Evolutionary conservation across 2,797 vertebrate species (phyloP).

Genomic region (Nannoperca obscura): DNA sequence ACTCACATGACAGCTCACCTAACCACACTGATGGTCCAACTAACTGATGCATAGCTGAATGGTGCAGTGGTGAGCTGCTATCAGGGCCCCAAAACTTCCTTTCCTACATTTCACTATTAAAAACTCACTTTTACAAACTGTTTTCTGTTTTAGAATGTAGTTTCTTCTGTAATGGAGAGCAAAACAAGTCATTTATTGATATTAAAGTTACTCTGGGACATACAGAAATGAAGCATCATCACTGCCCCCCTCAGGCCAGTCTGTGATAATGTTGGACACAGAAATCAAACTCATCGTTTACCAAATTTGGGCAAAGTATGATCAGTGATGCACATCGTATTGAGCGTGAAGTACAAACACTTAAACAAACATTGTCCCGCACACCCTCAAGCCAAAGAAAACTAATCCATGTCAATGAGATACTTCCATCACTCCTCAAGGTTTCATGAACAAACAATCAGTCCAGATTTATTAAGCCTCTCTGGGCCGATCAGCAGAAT

Average conservation of each 20-base stretch:
- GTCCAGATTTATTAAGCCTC: background rate
- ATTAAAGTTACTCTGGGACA: too few relatives aligned
- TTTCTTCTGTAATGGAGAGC: too few relatives aligned
- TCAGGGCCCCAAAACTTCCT: too few relatives aligned
- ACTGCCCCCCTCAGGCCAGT: constrained; percentile 10
- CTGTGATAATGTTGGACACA: background rate
- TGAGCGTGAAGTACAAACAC: constrained; percentile 16
- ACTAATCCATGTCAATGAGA: constrained; percentile 22
- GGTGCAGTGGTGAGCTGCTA: background rate
- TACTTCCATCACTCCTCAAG: background rate
- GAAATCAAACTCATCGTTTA: constrained; percentile 34
- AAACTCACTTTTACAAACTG: too few relatives aligned
- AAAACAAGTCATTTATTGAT: too few relatives aligned
- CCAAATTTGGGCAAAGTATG: constrained; percentile 12
- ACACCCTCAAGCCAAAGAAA: constrained; percentile 25
- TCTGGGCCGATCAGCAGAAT: constrained; percentile 27
- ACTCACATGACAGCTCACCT: too few relatives aligned
- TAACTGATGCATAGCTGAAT: too few relatives aligned
- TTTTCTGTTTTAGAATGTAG: too few relatives aligned
- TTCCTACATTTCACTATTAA: too few relatives aligned
- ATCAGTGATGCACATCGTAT: constrained; percentile 14
- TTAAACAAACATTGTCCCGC: constrained; percentile 12
- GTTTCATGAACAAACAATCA: constrained; percentile 15
- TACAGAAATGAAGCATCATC: constrained; percentile 3
- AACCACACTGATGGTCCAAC: too few relatives aligned